Base-by-base conservation (phyloP, 1,140 invertebrate genomes). In the Meloidogyne floridensis region DNA sequence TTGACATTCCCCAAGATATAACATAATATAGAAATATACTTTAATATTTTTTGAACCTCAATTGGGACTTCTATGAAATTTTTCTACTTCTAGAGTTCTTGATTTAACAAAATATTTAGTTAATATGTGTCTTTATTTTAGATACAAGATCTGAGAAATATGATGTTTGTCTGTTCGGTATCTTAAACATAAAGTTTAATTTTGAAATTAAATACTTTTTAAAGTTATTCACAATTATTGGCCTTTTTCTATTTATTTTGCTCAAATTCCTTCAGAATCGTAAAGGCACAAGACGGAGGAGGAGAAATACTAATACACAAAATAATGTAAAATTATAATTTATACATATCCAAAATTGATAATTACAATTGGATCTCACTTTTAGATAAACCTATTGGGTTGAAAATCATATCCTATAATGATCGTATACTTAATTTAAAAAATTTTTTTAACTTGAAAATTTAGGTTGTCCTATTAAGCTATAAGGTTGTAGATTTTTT, bases 91-190 rank as follows among this genome's bases (percentile, higher is more conserved):
- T 32, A 32, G 32, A 32, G 32, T 32, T 32, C 32, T 32, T 32
- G 32, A 32, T 32, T 32, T 32, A 32, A 32, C 32, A 32, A 32
- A 32, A 32, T 13, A 18, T 70, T 32, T 32, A 32, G 32, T 32
- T 32, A 32, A 32, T 32, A 32, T 32, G 32, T 32, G 32, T 32
- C 32, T 32, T 32, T 32, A 47, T 70, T 54, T 20, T 53, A 79
- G 77, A 79, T 79, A 9, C 69, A 71, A 53, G 77, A 79, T 32
- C 77, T 79, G 11, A 18, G 77, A 20, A 79, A 79, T n/a, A 79
- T 79, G 77, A 79, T 79, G 77, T 71, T 79, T 18, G 20, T 51
- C 20, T 79, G 77, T 79, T 79, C 77, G n/a, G 77, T 79, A 51
- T 51, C 15, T 42, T 32, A 32, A 32, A 32, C 32, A 32, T 32